Percentiles rank a stretch among this genome's conserved stretches.
Evolutionary conservation across 1,140 invertebrate genomes (phyloP).

Genomic region (Gyrodactylus bullatarudis): DNA sequence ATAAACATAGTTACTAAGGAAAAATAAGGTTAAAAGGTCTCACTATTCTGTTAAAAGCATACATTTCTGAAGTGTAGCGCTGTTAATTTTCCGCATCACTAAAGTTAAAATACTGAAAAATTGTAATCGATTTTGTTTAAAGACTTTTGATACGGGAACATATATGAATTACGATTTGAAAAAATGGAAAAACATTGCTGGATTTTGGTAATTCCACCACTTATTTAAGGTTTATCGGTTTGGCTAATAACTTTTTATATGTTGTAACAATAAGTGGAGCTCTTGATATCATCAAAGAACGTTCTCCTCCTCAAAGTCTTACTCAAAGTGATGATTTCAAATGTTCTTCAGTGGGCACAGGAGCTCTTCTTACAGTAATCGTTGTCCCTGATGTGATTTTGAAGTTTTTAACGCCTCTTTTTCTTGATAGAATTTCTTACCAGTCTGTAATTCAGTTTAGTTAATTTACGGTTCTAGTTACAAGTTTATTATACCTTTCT

Average conservation of each 20-base stretch:
- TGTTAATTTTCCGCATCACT: background rate
- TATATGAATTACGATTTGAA: too few species aligned
- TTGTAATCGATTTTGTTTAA: too few species aligned
- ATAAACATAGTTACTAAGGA: background rate
- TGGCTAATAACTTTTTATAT: background rate
- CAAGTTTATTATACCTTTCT: background rate
- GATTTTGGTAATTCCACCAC: too few species aligned
- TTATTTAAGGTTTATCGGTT: too few species aligned
- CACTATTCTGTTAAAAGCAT: background rate
- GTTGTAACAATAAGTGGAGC: background rate
- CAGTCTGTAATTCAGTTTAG: background rate
- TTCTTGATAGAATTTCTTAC: background rate
- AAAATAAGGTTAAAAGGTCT: background rate
- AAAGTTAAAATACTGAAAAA: too few species aligned
- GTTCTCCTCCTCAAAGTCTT: background rate
- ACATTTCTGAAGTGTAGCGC: background rate
- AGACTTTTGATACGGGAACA: too few species aligned
- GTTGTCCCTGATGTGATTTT: background rate
- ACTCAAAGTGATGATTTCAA: background rate
- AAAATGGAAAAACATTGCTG: too few species aligned
- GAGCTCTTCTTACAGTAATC: background rate
- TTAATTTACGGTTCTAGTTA: background rate
- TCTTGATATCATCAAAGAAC: background rate
- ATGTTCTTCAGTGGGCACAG: background rate
- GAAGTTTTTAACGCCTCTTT: background rate